Evolutionary conservation across 2,797 vertebrate species (phyloP), one percentile per base, ranked within the genome.

Genomic region (Rhadinocentrus ornatus): DNA sequence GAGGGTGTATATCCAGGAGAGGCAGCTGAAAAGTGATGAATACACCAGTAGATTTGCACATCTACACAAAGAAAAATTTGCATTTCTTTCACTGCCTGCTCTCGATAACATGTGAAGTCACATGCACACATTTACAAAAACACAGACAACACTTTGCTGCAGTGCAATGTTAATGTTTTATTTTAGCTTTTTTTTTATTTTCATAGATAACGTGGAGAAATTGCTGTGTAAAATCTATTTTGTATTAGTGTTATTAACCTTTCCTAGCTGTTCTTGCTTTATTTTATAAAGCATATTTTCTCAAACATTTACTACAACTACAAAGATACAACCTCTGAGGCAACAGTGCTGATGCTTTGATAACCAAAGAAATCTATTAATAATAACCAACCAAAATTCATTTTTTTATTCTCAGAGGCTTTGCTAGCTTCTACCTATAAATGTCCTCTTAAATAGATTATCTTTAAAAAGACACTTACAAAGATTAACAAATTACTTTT

Each of bases 151-250:
- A 59, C 53, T 37, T 31, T 87, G 71, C 75, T 81, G 83, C 82
- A 89, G 80, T 71, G 67, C 74, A 71, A 73, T 76, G 80, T 60
- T 66, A 77, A 86, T 81, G 86, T 79, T 73, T 73, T 74, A 81
- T 65, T 65, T 66, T 56, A 62, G 62, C 39, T 20, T 44, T n/a
- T 7, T 46, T 46, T 2, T 16, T 26, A 57, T 29, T 5, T 54
- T 54, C 1, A 2, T 27, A 16, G 18, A 54, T 1, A 8, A 54
- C 2, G 24, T 22, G 4, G 6, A 54, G 2, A 5, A 3, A 29
- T 16, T 54, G 1, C 26, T 54, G 24, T 54, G 2, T 26, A 7
- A 29, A 27, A 54, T 54, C 12, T 29, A 2, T 26, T 2, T 9
- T n/a, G 16, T 46, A n/a, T n/a, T 12, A 27, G 2, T 54, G 26